A percentile compares a stretch with the other conserved stretches of the same genome.
Conservation (phyloP, 2,113 vertebrate genomes). For the Petrocephalus microphthalmus region DNA sequence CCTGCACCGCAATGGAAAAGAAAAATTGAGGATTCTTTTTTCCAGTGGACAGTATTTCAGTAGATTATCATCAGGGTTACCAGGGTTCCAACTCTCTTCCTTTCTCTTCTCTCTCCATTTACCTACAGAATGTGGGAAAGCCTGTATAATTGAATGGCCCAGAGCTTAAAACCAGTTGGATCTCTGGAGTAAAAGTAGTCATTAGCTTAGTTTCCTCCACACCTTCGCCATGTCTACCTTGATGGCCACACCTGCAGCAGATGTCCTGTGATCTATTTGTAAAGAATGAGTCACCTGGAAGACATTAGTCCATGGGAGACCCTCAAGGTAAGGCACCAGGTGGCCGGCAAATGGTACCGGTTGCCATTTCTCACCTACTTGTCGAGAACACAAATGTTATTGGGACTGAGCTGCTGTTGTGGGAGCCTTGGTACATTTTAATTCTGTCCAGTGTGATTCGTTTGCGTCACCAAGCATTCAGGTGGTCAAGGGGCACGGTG, state of each 20-base stretch:
- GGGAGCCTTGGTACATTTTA: background rate
- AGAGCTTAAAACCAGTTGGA: background rate
- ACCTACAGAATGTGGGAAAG: background rate
- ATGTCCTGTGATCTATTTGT: slow-evolving; percentile 15
- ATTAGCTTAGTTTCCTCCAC: slow-evolving; percentile 58
- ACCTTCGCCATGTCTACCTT: slow-evolving; percentile 65
- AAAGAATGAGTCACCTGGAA: slow-evolving; percentile 57
- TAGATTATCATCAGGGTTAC: background rate
- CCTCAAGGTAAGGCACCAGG: slow-evolving; percentile 45
- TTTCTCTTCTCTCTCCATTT: background rate
- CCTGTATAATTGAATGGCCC: background rate
- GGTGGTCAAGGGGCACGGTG: background rate
- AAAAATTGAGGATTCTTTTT: background rate
- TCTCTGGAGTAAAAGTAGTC: slow-evolving; percentile 38
- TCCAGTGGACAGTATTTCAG: background rate
- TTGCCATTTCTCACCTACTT: background rate
- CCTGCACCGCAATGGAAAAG: background rate
- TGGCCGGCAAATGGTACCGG: slow-evolving; percentile 47
- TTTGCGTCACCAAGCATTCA: background rate
- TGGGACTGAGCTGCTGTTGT: background rate
- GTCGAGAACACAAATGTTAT: background rate
- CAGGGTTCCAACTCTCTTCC: background rate
- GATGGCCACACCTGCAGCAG: slow-evolving; percentile 59
- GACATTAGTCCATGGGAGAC: slow-evolving; percentile 42
- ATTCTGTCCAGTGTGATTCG: background rate